Percentiles rank a stretch among this genome's conserved stretches.
These are phyloP conservation scores for Hypothenemus hampei DNA, from an alignment of 1,140 invertebrate genomes.

Conservation along the genomic window DNA sequence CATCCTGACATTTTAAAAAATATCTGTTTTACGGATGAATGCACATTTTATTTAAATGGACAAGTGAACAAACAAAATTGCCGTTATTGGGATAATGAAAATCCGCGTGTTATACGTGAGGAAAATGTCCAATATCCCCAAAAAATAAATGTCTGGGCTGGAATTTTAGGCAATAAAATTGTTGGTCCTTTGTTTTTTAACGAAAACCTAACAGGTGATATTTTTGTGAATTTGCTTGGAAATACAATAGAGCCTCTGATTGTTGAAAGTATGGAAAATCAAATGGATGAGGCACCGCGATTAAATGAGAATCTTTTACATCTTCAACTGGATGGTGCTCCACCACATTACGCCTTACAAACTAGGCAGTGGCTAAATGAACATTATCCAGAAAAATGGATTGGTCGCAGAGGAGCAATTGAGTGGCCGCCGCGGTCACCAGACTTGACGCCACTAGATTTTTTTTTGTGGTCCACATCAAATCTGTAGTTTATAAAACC, in stretches of 20 bases:
- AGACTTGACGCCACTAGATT: background rate
- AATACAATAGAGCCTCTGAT: background rate
- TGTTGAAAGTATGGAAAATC: background rate
- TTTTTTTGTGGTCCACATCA: background rate
- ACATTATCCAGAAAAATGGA: background rate
- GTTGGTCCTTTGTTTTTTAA: background rate
- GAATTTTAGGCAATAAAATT: too few species aligned
- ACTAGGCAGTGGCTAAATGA: background rate
- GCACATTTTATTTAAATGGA: background rate
- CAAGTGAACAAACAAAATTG: background rate
- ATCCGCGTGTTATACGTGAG: background rate
- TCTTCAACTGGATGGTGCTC: background rate
- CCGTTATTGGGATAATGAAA: background rate
- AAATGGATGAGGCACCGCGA: background rate
- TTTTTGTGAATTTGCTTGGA: background rate
- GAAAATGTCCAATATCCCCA: background rate
- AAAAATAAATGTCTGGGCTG: too few species aligned
- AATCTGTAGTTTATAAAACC: too few species aligned
- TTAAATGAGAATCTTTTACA: background rate
- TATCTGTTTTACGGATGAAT: background rate
- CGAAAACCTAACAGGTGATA: background rate
- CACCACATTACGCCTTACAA: background rate
- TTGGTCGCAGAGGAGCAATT: too few species aligned
- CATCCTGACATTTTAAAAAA: background rate
- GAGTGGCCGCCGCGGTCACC: too few species aligned